phyloP scores from a whole-genome alignment of 2,888 invertebrate genomes.

The Deilephila porcellus region DNA sequence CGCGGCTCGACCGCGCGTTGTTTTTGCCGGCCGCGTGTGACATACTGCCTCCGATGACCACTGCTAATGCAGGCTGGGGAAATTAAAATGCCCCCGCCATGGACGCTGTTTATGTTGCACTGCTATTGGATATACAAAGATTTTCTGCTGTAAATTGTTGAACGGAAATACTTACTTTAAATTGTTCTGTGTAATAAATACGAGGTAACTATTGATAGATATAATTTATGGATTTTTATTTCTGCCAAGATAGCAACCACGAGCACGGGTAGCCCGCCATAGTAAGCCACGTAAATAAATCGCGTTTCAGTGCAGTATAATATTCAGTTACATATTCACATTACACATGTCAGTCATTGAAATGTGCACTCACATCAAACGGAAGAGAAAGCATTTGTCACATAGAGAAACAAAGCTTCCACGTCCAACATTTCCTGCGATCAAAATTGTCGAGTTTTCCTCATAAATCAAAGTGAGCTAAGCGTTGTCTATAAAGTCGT shows the following conservation, averaged over 20 bases:
- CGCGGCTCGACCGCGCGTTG: conserved; percentile 20
- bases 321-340: background rate
- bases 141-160: too few relatives aligned
- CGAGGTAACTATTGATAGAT: too few relatives aligned
- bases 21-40: conserved; percentile 29
- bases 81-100: background rate
- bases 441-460: conserved; percentile 1
- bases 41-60: conserved; percentile 30
- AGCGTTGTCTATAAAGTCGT: background rate
- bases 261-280: too few relatives aligned
- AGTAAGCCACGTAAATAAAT: too few relatives aligned
- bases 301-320: too few relatives aligned
- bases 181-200: too few relatives aligned
- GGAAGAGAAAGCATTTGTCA: conserved; percentile 1
- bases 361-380: background rate
- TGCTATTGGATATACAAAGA: too few relatives aligned
- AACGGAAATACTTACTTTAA: too few relatives aligned
- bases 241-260: too few relatives aligned
- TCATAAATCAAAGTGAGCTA: background rate
- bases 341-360: background rate
- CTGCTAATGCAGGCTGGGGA: conserved; percentile 28
- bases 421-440: conserved; percentile 13
- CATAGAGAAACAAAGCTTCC: background rate
- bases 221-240: too few relatives aligned
- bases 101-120: too few relatives aligned